Conservation (phyloP, 2,888 invertebrate species). For the Zygogramma bicolorata region DNA sequence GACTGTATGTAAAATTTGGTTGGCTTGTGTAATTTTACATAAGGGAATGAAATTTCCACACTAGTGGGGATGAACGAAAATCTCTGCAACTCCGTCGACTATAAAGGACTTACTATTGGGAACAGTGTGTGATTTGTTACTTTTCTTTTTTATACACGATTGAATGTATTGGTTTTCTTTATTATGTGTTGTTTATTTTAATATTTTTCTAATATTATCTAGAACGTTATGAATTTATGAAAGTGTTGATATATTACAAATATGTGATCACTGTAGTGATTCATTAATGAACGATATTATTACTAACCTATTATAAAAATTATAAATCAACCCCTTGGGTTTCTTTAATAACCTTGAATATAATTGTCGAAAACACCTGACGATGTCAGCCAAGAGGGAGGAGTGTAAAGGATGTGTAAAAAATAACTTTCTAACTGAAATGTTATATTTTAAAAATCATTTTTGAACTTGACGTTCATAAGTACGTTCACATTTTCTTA, state of each 20-base stretch:
- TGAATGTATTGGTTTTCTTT: constrained; percentile 5
- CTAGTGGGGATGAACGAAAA: neutral
- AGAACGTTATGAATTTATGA: neutral
- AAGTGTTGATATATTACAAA: constrained; percentile 5
- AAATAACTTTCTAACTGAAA: neutral
- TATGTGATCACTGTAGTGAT: neutral
- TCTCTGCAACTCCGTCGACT: neutral
- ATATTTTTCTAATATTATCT: constrained; percentile 23
- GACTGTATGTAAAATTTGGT: too few species aligned
- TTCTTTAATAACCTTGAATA: neutral
- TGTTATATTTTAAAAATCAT: constrained; percentile 6
- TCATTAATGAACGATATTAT: neutral
- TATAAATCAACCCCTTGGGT: neutral
- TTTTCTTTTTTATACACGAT: neutral
- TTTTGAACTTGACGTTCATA: constrained; percentile 6
- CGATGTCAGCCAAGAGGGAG: too few species aligned
- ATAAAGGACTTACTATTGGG: neutral
- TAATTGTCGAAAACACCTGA: too few species aligned
- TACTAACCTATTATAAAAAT: constrained; percentile 3
- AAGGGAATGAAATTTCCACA: too few species aligned
- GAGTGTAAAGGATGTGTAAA: neutral
- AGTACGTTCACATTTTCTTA: constrained; percentile 36
- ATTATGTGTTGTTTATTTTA: constrained; percentile 19
- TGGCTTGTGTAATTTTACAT: too few species aligned
- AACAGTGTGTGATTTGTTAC: neutral